These are phyloP conservation scores for Eucera pruinosa DNA, from an alignment of 2,888 invertebrate species.

Conservation along the genomic window DNA sequence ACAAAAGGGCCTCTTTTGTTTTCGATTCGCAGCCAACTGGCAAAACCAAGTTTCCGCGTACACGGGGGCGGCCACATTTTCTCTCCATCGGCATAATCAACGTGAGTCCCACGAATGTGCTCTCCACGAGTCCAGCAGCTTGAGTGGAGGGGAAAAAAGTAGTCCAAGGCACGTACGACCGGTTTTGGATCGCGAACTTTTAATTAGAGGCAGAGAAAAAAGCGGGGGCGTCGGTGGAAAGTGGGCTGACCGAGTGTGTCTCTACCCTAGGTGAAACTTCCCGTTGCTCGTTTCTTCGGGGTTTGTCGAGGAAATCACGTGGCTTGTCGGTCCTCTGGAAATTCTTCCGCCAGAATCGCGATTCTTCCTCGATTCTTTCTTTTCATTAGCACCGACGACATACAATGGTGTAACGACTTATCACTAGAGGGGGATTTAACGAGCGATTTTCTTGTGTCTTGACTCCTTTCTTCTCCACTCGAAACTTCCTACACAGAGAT, in stretches of 20 bases:
- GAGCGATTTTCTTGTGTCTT: slow-evolving; percentile 12
- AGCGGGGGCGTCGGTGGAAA: slow-evolving; percentile 22
- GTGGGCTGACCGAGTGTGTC: slow-evolving; percentile 29
- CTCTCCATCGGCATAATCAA: slow-evolving; percentile 50
- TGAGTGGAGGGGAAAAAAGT: slow-evolving; percentile 46
- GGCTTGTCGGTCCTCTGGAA: neutral
- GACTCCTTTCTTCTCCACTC: neutral
- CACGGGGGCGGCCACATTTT: slow-evolving; percentile 51
- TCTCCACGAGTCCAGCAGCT: slow-evolving; percentile 13
- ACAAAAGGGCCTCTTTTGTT: slow-evolving; percentile 45
- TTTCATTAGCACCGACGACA: slow-evolving; percentile 9
- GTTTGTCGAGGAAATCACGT: slow-evolving; percentile 40
- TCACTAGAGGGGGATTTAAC: slow-evolving; percentile 17
- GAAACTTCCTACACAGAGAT: neutral
- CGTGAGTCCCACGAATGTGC: slow-evolving; percentile 38
- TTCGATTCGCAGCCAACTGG: slow-evolving; percentile 33
- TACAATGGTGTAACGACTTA: slow-evolving; percentile 2
- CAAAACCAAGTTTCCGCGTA: slow-evolving; percentile 42
- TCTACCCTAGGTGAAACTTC: slow-evolving; percentile 35
- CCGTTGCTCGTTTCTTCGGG: slow-evolving; percentile 30
- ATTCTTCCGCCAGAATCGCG: neutral
- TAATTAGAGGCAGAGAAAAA: slow-evolving; percentile 66
- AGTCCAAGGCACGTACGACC: slow-evolving; percentile 59
- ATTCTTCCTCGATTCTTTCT: neutral
- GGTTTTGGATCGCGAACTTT: slow-evolving; percentile 72